phyloP scores from a whole-genome alignment of 2,797 vertebrate species.

The Parambassis ranga region DNA sequence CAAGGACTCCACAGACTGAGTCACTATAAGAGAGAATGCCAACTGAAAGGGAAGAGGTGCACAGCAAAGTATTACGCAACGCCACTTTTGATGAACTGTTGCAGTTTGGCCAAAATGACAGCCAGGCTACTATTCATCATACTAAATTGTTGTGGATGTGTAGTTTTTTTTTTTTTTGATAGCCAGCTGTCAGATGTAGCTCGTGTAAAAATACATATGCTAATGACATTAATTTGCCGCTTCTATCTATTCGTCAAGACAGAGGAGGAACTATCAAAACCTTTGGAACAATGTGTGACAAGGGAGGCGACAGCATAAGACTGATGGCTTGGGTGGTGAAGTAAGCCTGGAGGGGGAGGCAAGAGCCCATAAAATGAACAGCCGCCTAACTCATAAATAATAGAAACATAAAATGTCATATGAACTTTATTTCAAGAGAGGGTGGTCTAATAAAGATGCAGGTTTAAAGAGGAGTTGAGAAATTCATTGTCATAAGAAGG shows the following conservation, averaged over 20 bases:
- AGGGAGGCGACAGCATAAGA: constrained; percentile 64
- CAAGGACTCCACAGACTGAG: constrained; percentile 1
- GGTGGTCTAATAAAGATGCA: constrained; percentile 82
- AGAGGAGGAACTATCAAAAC: constrained; percentile 67
- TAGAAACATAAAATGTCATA: constrained; percentile 84
- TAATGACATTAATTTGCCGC: constrained; percentile 72
- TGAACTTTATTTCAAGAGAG: constrained; percentile 84
- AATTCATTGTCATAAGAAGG: constrained; percentile 76
- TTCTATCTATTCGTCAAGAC: constrained; percentile 72
- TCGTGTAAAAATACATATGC: constrained; percentile 54
- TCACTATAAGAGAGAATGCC: constrained; percentile 4
- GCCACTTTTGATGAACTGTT: constrained; percentile 67
- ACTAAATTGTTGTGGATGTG: constrained; percentile 67
- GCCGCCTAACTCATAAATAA: constrained; percentile 82
- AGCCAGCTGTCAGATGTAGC: constrained; percentile 53
- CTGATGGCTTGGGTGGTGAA: constrained; percentile 72
- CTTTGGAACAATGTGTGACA: constrained; percentile 64
- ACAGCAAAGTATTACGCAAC: constrained; percentile 56
- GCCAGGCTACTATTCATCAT: constrained; percentile 66
- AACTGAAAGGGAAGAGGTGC: constrained; percentile 33
- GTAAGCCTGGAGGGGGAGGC: constrained; percentile 64
- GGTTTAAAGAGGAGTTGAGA: constrained; percentile 81
- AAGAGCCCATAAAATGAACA: constrained; percentile 78
- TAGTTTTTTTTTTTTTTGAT: constrained; percentile 48
- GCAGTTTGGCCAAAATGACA: constrained; percentile 62